These are phyloP conservation scores for Ciconia stormi DNA, from an alignment of 2,113 vertebrate genomes.

Conservation along the genomic window DNA sequence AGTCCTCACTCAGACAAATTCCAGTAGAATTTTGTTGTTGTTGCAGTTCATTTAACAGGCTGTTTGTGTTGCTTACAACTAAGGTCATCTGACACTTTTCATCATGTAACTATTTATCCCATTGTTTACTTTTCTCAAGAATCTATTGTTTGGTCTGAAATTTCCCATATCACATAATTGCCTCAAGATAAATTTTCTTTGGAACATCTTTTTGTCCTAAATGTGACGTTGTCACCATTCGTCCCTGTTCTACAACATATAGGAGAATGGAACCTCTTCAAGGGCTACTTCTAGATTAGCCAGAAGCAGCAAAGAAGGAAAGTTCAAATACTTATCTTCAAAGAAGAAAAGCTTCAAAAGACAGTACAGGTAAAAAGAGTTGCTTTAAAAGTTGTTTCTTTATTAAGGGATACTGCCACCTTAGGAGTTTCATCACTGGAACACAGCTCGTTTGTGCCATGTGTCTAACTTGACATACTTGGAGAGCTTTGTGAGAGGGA, in stretches of 20 bases:
- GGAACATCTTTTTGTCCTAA: neutral
- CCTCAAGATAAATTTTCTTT: neutral
- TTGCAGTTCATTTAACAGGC: neutral
- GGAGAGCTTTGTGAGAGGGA: neutral
- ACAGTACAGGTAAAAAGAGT: neutral
- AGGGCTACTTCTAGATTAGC: neutral
- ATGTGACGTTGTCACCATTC: neutral
- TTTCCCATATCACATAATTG: neutral
- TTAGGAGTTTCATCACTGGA: neutral
- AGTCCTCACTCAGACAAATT: neutral
- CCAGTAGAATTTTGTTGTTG: neutral
- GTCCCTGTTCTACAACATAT: neutral
- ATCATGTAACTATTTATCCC: neutral
- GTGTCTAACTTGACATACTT: neutral
- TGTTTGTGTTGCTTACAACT: neutral
- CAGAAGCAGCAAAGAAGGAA: neutral
- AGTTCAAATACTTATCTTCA: neutral
- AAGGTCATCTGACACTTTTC: neutral
- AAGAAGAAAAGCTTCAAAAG: neutral
- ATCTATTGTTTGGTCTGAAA: neutral
- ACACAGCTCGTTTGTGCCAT: neutral
- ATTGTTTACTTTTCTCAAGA: neutral
- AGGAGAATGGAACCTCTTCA: neutral
- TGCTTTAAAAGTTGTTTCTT: neutral
- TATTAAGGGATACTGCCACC: neutral